phyloP scores from a whole-genome alignment of 2,113 vertebrate species.

The Odobenus rosmarus region DNA sequence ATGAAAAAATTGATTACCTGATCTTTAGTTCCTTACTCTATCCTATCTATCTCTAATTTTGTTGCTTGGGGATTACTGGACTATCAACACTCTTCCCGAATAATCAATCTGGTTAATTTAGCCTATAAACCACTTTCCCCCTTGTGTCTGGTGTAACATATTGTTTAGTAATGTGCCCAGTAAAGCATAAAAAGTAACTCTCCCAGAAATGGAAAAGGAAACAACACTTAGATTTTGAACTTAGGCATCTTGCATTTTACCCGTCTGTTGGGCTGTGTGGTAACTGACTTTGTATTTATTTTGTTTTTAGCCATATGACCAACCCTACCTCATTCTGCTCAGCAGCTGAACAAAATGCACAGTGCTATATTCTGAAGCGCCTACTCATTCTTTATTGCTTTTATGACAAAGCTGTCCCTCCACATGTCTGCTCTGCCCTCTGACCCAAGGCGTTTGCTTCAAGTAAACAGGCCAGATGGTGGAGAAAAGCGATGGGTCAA shows the following conservation, averaged over 20 bases:
- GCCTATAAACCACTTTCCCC: slow-evolving; percentile 69
- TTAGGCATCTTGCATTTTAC: slow-evolving; percentile 55
- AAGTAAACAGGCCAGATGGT: slow-evolving; percentile 91
- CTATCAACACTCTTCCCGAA: slow-evolving; percentile 69
- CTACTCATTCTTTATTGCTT: slow-evolving; percentile 81
- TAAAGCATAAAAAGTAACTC: slow-evolving; percentile 68
- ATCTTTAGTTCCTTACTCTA: slow-evolving; percentile 63
- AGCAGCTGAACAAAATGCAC: slow-evolving; percentile 77
- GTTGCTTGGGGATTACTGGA: slow-evolving; percentile 56
- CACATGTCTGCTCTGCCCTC: slow-evolving; percentile 87
- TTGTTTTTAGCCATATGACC: slow-evolving; percentile 74
- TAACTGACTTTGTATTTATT: slow-evolving; percentile 76
- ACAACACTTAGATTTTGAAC: slow-evolving; percentile 41
- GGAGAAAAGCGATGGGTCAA: slow-evolving; percentile 86
- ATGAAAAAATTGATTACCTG: slow-evolving; percentile 68
- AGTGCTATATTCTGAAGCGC: slow-evolving; percentile 76
- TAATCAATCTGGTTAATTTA: slow-evolving; percentile 78
- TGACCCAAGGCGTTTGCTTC: slow-evolving; percentile 86
- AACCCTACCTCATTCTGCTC: slow-evolving; percentile 74
- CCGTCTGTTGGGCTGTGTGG: not conserved
- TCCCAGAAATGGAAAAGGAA: slow-evolving; percentile 62
- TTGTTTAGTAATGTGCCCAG: slow-evolving; percentile 72
- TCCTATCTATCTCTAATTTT: slow-evolving; percentile 58
- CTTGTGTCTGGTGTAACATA: slow-evolving; percentile 61
- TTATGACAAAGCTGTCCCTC: slow-evolving; percentile 85